Evolutionary conservation across 2,797 vertebrate species (phyloP).

Genomic region (Pteropus rufus): DNA sequence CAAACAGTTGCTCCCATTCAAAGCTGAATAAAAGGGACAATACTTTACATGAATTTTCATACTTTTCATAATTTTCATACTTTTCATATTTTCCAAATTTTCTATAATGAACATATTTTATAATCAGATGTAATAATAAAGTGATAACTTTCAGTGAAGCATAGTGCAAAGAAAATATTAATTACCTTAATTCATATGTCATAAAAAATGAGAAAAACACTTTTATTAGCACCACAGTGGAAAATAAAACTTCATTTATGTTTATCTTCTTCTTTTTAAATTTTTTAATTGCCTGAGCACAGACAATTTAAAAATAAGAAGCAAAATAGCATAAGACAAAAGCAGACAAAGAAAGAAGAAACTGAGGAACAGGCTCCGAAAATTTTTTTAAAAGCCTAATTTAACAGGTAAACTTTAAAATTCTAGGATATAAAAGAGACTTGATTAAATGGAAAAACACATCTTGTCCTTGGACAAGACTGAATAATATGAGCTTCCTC

Average conservation of each 20-base stretch:
- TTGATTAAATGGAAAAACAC: background rate
- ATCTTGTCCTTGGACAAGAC: background rate
- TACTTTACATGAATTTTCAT: too few species aligned
- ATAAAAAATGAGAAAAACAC: background rate
- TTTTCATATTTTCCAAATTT: background rate
- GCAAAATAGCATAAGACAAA: background rate
- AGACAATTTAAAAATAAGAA: background rate
- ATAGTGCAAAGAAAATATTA: slow-evolving; percentile 8
- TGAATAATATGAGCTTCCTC: background rate
- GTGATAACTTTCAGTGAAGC: background rate
- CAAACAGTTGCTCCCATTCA: background rate
- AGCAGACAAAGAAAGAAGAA: background rate
- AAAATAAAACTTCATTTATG: slow-evolving; percentile 21
- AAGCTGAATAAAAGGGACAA: background rate
- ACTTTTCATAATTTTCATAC: background rate
- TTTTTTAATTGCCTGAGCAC: slow-evolving; percentile 22
- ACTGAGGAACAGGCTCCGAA: background rate
- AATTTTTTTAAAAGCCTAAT: background rate
- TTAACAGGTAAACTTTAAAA: background rate
- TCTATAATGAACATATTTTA: slow-evolving; percentile 1
- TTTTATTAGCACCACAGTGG: background rate
- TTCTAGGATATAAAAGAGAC: background rate
- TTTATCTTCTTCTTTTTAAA: slow-evolving; percentile 76
- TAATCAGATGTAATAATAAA: background rate
- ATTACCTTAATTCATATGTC: background rate